A percentile compares a stretch with the other conserved stretches of the same genome.
Conservation (phyloP, 2,797 vertebrate species). For the Triplophysa yarkandensis region DNA sequence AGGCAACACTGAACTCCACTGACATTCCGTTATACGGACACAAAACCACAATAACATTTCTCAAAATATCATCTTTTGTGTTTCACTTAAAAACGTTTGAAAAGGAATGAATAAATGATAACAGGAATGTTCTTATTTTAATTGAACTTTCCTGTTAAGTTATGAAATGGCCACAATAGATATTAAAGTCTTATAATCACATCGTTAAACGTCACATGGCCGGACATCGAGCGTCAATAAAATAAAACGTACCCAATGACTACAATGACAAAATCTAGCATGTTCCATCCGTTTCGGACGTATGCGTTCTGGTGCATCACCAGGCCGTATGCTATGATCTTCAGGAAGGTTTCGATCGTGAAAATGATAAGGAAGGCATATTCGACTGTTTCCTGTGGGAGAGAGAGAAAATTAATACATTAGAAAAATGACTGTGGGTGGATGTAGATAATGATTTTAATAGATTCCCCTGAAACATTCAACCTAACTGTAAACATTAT, state of each 20-base stretch:
- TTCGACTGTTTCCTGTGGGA: slow-evolving; percentile 95
- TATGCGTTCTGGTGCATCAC: slow-evolving; percentile 97
- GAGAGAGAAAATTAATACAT: slow-evolving; percentile 13
- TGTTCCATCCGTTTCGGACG: slow-evolving; percentile 98
- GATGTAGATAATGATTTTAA: not conserved
- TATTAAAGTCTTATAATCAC: slow-evolving; percentile 62
- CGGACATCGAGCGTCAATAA: slow-evolving; percentile 18
- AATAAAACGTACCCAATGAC: slow-evolving; percentile 89
- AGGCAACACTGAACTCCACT: no score
- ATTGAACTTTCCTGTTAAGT: slow-evolving; percentile 1
- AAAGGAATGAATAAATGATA: no score
- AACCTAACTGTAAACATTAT: not conserved
- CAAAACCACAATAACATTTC: no score
- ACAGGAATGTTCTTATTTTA: no score
- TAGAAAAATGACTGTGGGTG: slow-evolving; percentile 3
- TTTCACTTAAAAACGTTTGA: no score
- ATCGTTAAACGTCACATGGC: slow-evolving; percentile 77
- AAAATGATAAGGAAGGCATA: slow-evolving; percentile 99
- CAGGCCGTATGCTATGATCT: slow-evolving; percentile 98
- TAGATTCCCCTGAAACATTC: not conserved
- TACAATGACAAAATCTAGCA: slow-evolving; percentile 99
- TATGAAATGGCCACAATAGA: slow-evolving; percentile 1
- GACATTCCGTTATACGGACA: no score
- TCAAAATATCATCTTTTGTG: no score
- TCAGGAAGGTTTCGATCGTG: slow-evolving; percentile 98